Evolutionary conservation across 2,888 invertebrate genomes (phyloP).

Genomic region (Rambutsinella grinnellia): DNA sequence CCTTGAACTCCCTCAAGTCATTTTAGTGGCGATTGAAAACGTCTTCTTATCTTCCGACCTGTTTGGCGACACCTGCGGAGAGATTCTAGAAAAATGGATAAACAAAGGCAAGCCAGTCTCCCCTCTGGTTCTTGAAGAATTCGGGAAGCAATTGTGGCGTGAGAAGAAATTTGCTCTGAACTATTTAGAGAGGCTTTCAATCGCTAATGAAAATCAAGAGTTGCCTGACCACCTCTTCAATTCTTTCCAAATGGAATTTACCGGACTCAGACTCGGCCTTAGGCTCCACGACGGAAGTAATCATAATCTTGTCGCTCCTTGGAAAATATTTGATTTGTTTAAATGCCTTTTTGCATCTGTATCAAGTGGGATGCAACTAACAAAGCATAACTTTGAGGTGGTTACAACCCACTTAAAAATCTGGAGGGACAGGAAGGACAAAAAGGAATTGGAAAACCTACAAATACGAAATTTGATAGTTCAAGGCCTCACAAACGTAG

Average conservation of each 20-base stretch:
- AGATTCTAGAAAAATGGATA: conserved; percentile 3
- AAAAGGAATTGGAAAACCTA: not conserved
- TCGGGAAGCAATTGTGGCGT: not conserved
- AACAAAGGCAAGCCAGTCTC: not conserved
- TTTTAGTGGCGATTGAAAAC: not conserved
- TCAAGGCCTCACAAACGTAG: not conserved
- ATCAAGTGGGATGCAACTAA: not conserved
- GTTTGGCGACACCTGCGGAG: not conserved
- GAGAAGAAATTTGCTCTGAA: not conserved
- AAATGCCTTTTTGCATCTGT: not conserved
- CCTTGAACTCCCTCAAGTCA: not conserved
- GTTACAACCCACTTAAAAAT: not conserved
- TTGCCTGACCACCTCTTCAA: conserved; percentile 4
- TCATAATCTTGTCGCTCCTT: not conserved
- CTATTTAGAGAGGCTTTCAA: not conserved
- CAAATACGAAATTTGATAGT: no score
- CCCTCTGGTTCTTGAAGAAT: not conserved
- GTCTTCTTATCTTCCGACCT: conserved; percentile 1
- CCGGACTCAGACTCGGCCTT: not conserved
- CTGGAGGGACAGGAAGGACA: not conserved
- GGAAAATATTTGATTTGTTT: not conserved
- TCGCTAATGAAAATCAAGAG: conserved; percentile 16
- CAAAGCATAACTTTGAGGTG: conserved; percentile 3
- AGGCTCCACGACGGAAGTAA: not conserved
- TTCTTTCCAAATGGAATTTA: conserved; percentile 18